Evolutionary conservation across 30 jellyfish, hydroid and myxozoan genomes (phyloP), one percentile per base, ranked within the genome.

Genomic region (Cassiopea andromeda): DNA sequence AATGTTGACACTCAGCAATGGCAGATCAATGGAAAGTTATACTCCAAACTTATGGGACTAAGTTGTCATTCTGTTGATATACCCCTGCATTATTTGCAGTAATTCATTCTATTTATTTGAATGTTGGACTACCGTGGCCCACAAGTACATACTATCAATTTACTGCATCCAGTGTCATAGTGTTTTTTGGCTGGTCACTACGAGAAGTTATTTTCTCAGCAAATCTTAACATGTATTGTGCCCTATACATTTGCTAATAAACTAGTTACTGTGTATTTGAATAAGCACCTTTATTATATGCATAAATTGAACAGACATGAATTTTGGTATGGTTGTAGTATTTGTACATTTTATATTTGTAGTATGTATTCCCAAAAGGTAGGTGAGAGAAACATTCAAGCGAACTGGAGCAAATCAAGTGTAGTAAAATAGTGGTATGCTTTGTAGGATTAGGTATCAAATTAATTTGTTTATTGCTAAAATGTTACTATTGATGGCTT

Each of bases 11-110:
- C 49, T 44, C 66, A 70, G 43, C 58, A 90, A 61, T 95, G 99
- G 99, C 73, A 84, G 38, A 8, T 7, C 13, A 85, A 61, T 46
- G 73, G 75, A 8, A 60, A 97, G 15, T 86, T 95, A 1, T 97
- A 89, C 49, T 69, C 94, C 12, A 88, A 95, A 78, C 66, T 90
- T 6, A 95, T 95, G 99, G 99, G 98, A 19, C 90, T 95, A 18
- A 71, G 91, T 17, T 90, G 97, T 83, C 80, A 96, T 50, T 78
- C 90, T 4, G 46, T 90, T 1, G 92, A 91, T 3, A 83, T 95
- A 49, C 99, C 99, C 16, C 45, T 70, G 79, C 79, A 70, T 70
- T 43, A 70, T 19, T 70, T 70, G 64, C 64, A 54, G 64, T 10
- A 3, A 54, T 54, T 27, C 10, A 54, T 54, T 54, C 10, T 3